These are phyloP conservation scores for Dryadula phaetusa DNA, from an alignment of 2,888 invertebrate species.

Conservation along the genomic window DNA sequence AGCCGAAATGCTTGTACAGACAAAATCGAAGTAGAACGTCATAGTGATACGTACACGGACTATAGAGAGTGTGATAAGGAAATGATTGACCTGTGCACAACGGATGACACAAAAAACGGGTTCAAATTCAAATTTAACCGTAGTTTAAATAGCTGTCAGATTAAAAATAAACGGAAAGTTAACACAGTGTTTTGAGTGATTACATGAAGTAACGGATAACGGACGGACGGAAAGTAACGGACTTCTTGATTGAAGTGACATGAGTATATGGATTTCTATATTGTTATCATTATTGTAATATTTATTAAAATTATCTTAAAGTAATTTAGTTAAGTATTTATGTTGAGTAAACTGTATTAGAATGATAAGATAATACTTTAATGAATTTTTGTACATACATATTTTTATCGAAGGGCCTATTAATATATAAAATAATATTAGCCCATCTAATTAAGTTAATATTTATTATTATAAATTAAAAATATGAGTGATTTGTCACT, in stretches of 20 bases:
- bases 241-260: not conserved
- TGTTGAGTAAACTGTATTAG: not conserved
- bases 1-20: conserved; percentile 46
- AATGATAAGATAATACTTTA: no score
- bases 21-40: conserved; percentile 60
- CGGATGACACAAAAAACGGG: conserved; percentile 63
- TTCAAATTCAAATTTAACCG: conserved; percentile 75
- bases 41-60: conserved; percentile 71
- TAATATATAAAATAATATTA: not conserved
- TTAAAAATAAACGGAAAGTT: conserved; percentile 68
- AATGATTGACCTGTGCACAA: conserved; percentile 56
- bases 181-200: conserved; percentile 56
- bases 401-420: not conserved
- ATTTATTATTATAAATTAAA: no score
- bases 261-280: not conserved
- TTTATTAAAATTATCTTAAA: not conserved
- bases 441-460: no score
- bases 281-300: not conserved
- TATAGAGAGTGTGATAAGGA: conserved; percentile 64
- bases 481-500: no score
- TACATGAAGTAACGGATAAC: no score
- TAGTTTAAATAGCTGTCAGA: conserved; percentile 74
- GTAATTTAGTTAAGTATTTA: conserved; percentile 1
- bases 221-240: not conserved
- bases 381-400: conserved; percentile 8